These are phyloP conservation scores for Scaptomyza parva DNA, from an alignment of 2,888 invertebrate species.

Conservation along the genomic window DNA sequence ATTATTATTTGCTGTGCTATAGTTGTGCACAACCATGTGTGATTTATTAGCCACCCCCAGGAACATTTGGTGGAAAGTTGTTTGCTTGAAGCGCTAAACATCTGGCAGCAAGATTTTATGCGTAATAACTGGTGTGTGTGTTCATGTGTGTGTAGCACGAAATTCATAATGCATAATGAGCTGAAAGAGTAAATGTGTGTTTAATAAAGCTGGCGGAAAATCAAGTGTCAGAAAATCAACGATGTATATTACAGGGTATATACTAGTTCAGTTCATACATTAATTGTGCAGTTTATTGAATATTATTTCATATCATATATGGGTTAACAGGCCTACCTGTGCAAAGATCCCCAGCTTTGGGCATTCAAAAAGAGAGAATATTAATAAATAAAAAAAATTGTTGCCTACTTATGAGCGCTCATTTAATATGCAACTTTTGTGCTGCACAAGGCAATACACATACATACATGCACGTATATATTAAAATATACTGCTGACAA, in stretches of 20 bases:
- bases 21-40: slow-evolving; percentile 52
- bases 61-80: slow-evolving; percentile 60
- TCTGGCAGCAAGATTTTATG: slow-evolving; percentile 41
- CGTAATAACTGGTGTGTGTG: slow-evolving; percentile 20
- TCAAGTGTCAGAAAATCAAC: no score
- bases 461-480: slow-evolving; percentile 30
- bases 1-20: slow-evolving; percentile 31
- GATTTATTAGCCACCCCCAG: slow-evolving; percentile 59
- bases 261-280: background rate
- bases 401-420: slow-evolving; percentile 61
- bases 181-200: slow-evolving; percentile 38
- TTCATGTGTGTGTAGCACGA: slow-evolving; percentile 29
- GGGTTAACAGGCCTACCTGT: slow-evolving; percentile 9
- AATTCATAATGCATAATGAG: slow-evolving; percentile 69
- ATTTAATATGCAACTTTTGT: slow-evolving; percentile 51
- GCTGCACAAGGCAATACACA: slow-evolving; percentile 21
- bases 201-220: slow-evolving; percentile 51
- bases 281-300: background rate
- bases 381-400: slow-evolving; percentile 42
- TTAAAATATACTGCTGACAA: slow-evolving; percentile 64
- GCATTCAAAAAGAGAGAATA: slow-evolving; percentile 6
- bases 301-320: background rate
- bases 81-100: slow-evolving; percentile 49
- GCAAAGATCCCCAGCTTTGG: slow-evolving; percentile 9
- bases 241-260: slow-evolving; percentile 17